phyloP scores from a whole-genome alignment of 1,140 invertebrate genomes.

The Sinonovacula constricta region DNA sequence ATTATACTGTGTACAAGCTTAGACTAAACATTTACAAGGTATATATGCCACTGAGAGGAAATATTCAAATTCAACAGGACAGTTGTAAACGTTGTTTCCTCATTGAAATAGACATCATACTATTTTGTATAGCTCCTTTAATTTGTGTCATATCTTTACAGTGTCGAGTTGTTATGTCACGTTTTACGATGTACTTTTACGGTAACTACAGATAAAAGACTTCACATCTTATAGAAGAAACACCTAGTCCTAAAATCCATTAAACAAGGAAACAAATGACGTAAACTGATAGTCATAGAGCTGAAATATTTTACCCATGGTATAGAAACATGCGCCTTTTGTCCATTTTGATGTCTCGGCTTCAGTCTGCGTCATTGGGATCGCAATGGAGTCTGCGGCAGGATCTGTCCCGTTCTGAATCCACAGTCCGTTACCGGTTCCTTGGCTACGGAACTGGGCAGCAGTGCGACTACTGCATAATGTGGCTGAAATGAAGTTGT shows the following conservation, averaged over 20 bases:
- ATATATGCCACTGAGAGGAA: background rate
- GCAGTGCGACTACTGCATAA: constrained; percentile 62
- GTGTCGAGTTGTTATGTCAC: background rate
- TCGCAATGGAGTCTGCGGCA: constrained; percentile 46
- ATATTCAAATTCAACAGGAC: no score
- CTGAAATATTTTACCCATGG: constrained; percentile 73
- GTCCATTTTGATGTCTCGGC: constrained; percentile 65
- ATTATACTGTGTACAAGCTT: background rate
- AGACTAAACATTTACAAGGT: background rate
- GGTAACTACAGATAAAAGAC: background rate
- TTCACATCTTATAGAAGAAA: background rate
- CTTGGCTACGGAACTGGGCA: constrained; percentile 54
- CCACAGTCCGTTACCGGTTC: constrained; percentile 70
- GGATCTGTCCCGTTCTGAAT: constrained; percentile 73
- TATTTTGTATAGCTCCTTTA: no score
- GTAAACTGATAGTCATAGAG: background rate
- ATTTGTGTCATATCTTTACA: background rate
- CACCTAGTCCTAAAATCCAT: background rate
- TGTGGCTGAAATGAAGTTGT: constrained; percentile 56
- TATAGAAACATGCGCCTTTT: constrained; percentile 71
- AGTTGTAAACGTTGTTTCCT: no score
- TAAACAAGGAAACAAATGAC: background rate
- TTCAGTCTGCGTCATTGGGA: constrained; percentile 60
- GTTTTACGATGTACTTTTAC: background rate
- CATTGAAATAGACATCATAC: no score